Percentiles rank a stretch among this genome's conserved stretches.
Evolutionary conservation across 53 echinoderm and acorn worm genomes (phyloP).

Genomic region (Holothuria leucospilota): DNA sequence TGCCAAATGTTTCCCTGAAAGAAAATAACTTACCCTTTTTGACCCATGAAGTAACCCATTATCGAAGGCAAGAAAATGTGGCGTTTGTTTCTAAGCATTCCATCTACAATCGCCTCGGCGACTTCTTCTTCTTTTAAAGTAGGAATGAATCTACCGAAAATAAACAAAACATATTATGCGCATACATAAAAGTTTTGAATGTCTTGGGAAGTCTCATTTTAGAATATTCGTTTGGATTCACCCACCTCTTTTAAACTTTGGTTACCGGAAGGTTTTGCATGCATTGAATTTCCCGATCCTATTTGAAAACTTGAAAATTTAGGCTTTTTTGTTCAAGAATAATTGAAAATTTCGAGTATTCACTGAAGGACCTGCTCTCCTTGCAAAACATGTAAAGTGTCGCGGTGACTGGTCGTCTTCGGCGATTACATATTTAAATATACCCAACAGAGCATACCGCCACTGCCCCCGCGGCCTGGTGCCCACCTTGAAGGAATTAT

Average conservation of each 20-base stretch:
- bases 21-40: slow-evolving; percentile 13
- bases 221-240: background rate
- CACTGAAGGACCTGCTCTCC: too few species aligned
- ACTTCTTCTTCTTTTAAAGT: slow-evolving; percentile 53
- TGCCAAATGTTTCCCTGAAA: background rate
- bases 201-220: background rate
- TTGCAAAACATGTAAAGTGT: too few species aligned
- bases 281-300: too few species aligned
- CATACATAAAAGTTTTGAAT: background rate
- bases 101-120: slow-evolving; percentile 67
- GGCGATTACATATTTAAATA: too few species aligned
- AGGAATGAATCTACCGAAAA: slow-evolving; percentile 6
- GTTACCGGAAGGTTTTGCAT: background rate
- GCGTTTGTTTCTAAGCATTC: slow-evolving; percentile 65
- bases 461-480: too few species aligned
- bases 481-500: too few species aligned
- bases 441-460: too few species aligned
- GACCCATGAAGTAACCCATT: slow-evolving; percentile 8
- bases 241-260: background rate
- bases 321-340: too few species aligned
- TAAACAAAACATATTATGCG: background rate
- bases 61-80: slow-evolving; percentile 41
- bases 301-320: too few species aligned
- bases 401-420: too few species aligned
- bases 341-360: too few species aligned